Evolutionary conservation across 2,888 invertebrate genomes (phyloP), one percentile per base, ranked within the genome.

Genomic region (Melanargia galathea): DNA sequence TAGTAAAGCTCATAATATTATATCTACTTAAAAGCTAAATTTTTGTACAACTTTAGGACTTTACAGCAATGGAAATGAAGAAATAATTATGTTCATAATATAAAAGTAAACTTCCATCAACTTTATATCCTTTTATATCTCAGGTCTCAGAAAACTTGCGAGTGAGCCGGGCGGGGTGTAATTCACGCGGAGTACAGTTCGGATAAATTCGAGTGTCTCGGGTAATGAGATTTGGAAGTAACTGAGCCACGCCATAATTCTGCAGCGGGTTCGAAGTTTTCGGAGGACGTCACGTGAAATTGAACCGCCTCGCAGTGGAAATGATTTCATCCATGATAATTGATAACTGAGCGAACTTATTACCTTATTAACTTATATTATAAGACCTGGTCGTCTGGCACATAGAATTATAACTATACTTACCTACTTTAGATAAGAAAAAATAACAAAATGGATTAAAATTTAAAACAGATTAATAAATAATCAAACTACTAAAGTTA

Each of bases 181-280:
- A 52, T 52, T 52, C 52, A 35, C 30, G 26, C 26, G 35, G 52
- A 52, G 33, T 52, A 52, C 59, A 57, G 57, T 38, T 26, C 11
- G 64, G 67, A 69, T 67, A 67, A 67, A 69, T 69, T 65, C 62
- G 60, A 65, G 62, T 67, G 67, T 63, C 65, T 62, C 60, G 57
- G 59, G 63, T 67, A 67, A 67, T 67, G 69, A 69, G 67, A 69
- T 65, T 62, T 63, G 57, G 60, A 63, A 67, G 64, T 67, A 65
- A 61, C 67, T 69, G 64, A 66, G 58, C 68, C 60, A 56, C 58
- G 64, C 61, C 61, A 67, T 69, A 67, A 69, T 67, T 69, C 63
- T 66, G 55, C 54, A 68, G 62, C 64, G 60, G 55, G 59, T 62
- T 64, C 46, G 62, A 65, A 65, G 60, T 65, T 65, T 65, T 60